phyloP scores from a whole-genome alignment of 1,140 invertebrate species.

The Mesaphorura yosii region DNA sequence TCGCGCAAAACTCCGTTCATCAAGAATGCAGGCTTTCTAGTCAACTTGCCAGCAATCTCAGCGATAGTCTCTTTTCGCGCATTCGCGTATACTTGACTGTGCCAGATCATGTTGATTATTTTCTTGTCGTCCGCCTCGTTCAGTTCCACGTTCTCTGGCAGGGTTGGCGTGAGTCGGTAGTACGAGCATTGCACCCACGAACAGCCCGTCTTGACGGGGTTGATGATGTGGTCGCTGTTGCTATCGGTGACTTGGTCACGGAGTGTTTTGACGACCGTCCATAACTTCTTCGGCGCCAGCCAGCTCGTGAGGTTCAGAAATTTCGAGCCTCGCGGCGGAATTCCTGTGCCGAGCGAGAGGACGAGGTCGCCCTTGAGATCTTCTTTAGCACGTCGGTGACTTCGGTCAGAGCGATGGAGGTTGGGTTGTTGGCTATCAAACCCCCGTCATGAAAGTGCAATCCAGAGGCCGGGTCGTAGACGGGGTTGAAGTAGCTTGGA shows the following conservation, averaged over 20 bases:
- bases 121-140: slow-evolving; percentile 1
- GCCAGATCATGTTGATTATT: slow-evolving; percentile 1
- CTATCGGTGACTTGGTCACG: background rate
- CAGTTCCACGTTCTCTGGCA: background rate
- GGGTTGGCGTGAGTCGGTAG: background rate
- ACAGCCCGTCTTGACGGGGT: background rate
- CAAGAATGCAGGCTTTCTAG: too few species aligned
- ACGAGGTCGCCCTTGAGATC: background rate
- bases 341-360: background rate
- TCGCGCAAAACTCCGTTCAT: too few species aligned
- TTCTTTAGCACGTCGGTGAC: background rate
- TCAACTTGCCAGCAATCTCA: background rate
- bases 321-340: background rate
- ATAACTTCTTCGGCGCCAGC: background rate
- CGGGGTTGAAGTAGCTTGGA: background rate
- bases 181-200: background rate
- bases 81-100: background rate
- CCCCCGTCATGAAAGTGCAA: slow-evolving; percentile 2
- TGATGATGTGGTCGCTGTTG: background rate
- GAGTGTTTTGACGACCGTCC: background rate
- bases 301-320: background rate
- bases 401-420: background rate
- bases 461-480: background rate
- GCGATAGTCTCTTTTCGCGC: background rate
- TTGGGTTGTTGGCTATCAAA: slow-evolving; percentile 7